A percentile compares a stretch with the other conserved stretches of the same genome.
Conservation (phyloP, 2,113 vertebrate genomes). For the Mixornis gularis region DNA sequence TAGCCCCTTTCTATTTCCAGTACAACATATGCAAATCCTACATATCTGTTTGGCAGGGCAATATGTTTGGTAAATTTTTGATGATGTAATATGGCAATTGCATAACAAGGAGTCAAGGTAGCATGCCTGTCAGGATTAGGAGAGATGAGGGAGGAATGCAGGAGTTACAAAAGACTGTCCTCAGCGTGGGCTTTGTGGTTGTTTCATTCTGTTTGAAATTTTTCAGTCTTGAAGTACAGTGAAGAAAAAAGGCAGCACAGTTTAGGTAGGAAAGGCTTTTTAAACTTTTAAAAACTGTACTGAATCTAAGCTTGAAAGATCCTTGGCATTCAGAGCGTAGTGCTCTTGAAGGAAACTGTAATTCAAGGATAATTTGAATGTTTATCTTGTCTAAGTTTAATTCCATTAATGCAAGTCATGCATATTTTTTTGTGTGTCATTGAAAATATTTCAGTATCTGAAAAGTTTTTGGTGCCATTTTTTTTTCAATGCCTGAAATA, state of each 20-base stretch:
- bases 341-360: not conserved
- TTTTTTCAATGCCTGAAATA: not conserved
- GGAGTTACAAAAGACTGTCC: not conserved
- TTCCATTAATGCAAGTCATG: not conserved
- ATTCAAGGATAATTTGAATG: not conserved
- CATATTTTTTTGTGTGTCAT: not conserved
- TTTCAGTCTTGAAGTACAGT: not conserved
- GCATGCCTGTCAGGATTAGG: not conserved
- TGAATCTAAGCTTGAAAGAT: not conserved
- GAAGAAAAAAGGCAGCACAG: not conserved
- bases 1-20: not conserved
- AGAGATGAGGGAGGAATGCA: not conserved
- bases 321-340: not conserved
- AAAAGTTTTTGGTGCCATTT: not conserved
- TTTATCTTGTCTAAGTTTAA: not conserved
- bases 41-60: not conserved
- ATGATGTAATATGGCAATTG: not conserved
- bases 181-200: not conserved
- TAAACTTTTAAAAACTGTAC: not conserved
- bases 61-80: conserved; percentile 25
- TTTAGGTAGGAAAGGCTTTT: not conserved
- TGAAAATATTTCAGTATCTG: not conserved
- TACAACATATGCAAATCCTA: not conserved
- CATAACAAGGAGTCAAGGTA: not conserved
- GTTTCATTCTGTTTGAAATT: not conserved